Base-by-base conservation (phyloP, 1,140 invertebrate species). In the Lethrus apterus region DNA sequence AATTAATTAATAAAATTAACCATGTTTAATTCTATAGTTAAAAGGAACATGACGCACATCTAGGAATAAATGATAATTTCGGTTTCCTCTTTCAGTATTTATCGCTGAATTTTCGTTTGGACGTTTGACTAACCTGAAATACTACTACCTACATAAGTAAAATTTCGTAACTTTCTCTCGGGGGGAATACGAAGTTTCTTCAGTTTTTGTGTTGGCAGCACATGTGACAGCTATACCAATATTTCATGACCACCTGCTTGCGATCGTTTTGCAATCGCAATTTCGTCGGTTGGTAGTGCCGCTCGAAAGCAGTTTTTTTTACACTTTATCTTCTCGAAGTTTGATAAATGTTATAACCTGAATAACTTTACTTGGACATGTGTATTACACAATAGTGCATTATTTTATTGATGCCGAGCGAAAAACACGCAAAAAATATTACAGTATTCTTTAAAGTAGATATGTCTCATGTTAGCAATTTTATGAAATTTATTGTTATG, bases 241-340 rank as follows among this genome's bases (percentile, higher is more conserved):
- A 56, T 56, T 56, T 56, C 51, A 56, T 43, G 44, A 46, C 47
- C 54, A 53, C 48, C 54, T 56, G 53, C 38, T 44, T 42, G 44
- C 47, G 54, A 56, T 56, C 50, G 54, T 56, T 56, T 53, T 56
- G 49, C 53, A 52, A 50, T 50, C 48, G 30, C 51, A 48, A 48
- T 43, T 53, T 44, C 20, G 38, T 30, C 41, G 47, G 44, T 32
- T 23, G 24, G 44, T 15, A 36, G 26, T 36, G 32, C 35, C 29
- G 19, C 9, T 14, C 36, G 50, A 31, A 46, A 46, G 33, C 26
- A 32, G 44, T 34, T 40, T 46, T 46, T 48, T 34, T 36, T 20
- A n/a, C n/a, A n/a, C n/a, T 46, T 36, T 35, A 18, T 51, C 29
- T 47, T 38, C 17, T 18, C 35, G n/a, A 38, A 38, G 19, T 38